phyloP scores from a whole-genome alignment of 2,888 invertebrate species.

The Cataglyphis altisquamis region DNA sequence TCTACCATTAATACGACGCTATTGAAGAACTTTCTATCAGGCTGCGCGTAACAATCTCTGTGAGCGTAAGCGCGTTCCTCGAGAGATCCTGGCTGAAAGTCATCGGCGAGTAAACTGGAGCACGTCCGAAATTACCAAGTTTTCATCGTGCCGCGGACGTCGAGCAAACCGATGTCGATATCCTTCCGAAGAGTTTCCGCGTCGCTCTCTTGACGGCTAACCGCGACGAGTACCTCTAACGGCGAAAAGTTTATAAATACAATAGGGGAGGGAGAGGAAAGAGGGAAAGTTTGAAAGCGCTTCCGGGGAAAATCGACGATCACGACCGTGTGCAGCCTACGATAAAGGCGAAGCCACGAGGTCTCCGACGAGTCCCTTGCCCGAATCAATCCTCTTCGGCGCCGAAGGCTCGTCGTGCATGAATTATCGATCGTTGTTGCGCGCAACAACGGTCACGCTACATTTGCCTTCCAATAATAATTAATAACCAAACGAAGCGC shows the following conservation, averaged over 20 bases:
- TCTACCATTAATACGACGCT: conserved; percentile 62
- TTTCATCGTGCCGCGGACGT: conserved; percentile 62
- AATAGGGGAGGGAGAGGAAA: not conserved
- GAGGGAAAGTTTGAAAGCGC: conserved; percentile 20
- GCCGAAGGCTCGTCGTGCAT: conserved; percentile 73
- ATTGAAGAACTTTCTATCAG: conserved; percentile 56
- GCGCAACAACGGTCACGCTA: conserved; percentile 63
- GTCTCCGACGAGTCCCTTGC: conserved; percentile 46
- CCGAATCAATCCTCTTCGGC: conserved; percentile 73
- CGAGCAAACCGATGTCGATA: conserved; percentile 40
- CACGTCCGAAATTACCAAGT: conserved; percentile 72
- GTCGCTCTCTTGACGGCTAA: conserved; percentile 35
- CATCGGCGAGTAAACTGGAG: conserved; percentile 64
- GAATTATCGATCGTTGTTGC: conserved; percentile 76
- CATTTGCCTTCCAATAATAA: conserved; percentile 78
- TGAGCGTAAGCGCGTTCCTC: conserved; percentile 43
- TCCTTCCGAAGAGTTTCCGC: conserved; percentile 55
- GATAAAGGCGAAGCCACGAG: conserved; percentile 29
- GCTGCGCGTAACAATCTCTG: conserved; percentile 59
- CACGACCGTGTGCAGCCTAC: not conserved
- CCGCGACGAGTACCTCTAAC: conserved; percentile 33
- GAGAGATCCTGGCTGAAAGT: conserved; percentile 41
- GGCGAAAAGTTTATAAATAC: conserved; percentile 68
- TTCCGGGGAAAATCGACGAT: conserved; percentile 50
- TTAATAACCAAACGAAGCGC: conserved; percentile 76